A percentile compares a stretch with the other conserved stretches of the same genome.
Evolutionary conservation across 2,888 invertebrate species (phyloP).

Genomic region (Tetranychus truncatus): DNA sequence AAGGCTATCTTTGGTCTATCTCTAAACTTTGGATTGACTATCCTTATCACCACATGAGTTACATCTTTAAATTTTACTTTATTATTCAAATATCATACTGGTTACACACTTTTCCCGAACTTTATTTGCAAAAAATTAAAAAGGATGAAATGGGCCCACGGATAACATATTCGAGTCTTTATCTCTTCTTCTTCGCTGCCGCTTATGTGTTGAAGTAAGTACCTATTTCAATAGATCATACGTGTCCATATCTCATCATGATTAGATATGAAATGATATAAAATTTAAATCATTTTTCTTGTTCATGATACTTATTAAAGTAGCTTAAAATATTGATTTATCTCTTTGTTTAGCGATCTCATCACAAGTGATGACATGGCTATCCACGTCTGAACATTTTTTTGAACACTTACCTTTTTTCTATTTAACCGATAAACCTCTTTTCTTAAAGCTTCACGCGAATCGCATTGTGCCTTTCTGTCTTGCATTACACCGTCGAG

Average conservation of each 20-base stretch:
- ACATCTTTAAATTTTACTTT: conserved; percentile 69
- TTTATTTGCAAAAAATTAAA: conserved; percentile 82
- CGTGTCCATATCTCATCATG: no score
- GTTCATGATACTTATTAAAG: no score
- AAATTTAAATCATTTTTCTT: no score
- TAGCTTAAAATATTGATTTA: background rate
- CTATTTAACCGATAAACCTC: no score
- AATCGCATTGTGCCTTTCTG: conserved; percentile 64
- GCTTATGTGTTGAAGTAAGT: conserved; percentile 88
- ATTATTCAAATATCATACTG: conserved; percentile 84
- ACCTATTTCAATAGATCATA: background rate
- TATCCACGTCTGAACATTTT: no score
- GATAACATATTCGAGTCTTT: conserved; percentile 55
- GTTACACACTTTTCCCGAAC: conserved; percentile 83
- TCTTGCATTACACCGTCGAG: conserved; percentile 76
- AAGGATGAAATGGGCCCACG: conserved; percentile 70
- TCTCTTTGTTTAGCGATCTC: background rate
- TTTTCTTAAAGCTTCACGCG: conserved; percentile 57
- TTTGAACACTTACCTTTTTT: no score
- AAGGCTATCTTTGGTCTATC: conserved; percentile 42
- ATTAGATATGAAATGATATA: no score
- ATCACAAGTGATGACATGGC: background rate
- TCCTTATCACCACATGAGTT: conserved; percentile 43
- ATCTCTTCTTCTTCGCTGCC: conserved; percentile 56
- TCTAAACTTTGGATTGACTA: conserved; percentile 57